Evolutionary conservation across 2,797 vertebrate genomes (phyloP).

Genomic region (Anguilla pacifica): DNA sequence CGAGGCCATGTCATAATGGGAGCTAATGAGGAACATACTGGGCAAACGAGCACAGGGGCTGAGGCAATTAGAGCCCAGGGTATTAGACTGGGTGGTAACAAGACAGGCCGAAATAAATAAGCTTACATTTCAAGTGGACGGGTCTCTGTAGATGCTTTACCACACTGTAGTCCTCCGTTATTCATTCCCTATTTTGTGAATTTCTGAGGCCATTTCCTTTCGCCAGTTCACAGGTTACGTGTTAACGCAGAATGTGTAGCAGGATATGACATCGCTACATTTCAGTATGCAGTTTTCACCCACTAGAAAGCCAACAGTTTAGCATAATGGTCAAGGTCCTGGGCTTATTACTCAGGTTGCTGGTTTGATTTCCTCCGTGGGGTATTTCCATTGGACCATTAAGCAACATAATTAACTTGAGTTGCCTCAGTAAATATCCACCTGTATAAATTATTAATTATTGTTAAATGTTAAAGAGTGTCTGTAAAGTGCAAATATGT

Average conservation of each 20-base stretch:
- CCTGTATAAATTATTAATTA: background rate
- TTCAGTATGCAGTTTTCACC: background rate
- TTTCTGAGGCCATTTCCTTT: background rate
- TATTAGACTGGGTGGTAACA: background rate
- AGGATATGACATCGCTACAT: background rate
- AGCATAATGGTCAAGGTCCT: background rate
- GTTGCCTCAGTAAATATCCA: background rate
- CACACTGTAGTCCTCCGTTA: background rate
- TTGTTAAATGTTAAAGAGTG: background rate
- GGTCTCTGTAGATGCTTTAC: background rate
- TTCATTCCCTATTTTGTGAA: background rate
- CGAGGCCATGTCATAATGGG: background rate
- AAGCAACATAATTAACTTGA: conserved; percentile 9
- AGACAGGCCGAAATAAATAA: background rate
- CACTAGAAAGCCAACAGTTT: background rate
- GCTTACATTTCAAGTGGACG: background rate
- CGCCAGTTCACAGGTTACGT: background rate
- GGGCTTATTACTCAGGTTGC: background rate
- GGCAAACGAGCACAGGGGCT: background rate
- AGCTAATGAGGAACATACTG: background rate
- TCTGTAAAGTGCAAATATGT: background rate
- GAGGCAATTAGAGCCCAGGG: background rate
- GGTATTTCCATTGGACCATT: background rate
- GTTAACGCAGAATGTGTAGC: background rate
- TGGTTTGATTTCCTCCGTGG: background rate